Evolutionary conservation across 2,888 invertebrate genomes (phyloP).

Genomic region (Protonemura montana): DNA sequence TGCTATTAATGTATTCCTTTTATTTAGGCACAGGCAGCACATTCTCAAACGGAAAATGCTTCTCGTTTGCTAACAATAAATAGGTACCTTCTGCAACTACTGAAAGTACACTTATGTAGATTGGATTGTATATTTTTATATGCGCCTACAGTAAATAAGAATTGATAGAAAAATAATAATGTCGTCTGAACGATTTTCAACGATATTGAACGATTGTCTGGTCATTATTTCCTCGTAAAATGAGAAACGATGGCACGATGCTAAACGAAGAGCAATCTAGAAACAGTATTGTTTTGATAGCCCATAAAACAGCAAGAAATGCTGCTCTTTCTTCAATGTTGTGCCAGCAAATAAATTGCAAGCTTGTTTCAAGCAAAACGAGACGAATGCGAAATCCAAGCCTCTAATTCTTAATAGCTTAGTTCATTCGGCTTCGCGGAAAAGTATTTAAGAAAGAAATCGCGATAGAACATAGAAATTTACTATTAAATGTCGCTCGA

Average conservation of each 20-base stretch:
- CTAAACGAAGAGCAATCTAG: neutral
- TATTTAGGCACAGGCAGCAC: neutral
- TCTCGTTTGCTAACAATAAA: neutral
- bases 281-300: neutral
- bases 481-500: neutral
- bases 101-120: neutral
- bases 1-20: constrained; percentile 3
- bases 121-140: neutral
- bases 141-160: neutral
- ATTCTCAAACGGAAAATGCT: neutral
- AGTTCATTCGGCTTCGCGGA: neutral
- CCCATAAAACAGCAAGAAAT: constrained; percentile 7
- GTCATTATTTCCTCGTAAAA: constrained; percentile 7
- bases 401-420: neutral
- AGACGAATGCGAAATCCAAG: neutral
- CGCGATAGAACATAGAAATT: neutral
- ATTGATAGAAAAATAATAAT: constrained; percentile 2
- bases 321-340: neutral
- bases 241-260: neutral
- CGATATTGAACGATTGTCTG: neutral
- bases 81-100: neutral
- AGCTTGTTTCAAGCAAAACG: neutral
- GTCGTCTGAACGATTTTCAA: neutral
- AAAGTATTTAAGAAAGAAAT: neutral
- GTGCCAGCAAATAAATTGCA: neutral